Evolutionary conservation across 2,888 invertebrate genomes (phyloP).

Genomic region (Caradrina kadenii): DNA sequence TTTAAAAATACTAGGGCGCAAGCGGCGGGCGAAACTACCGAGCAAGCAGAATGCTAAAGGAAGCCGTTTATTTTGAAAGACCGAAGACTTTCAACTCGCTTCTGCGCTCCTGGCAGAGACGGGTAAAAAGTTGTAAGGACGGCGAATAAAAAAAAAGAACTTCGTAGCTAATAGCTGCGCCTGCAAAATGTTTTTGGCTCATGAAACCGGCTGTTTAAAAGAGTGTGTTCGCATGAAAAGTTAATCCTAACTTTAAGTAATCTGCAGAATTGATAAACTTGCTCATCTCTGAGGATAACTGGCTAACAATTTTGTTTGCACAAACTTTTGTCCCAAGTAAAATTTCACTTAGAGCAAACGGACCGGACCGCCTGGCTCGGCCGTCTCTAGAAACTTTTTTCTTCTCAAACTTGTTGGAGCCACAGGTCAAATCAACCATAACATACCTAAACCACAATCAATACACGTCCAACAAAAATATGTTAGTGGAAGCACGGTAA

Average conservation of each 20-base stretch:
- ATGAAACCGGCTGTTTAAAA: slow-evolving; percentile 64
- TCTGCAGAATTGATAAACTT: slow-evolving; percentile 61
- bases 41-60: slow-evolving; percentile 83
- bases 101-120: slow-evolving; percentile 76
- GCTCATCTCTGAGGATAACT: slow-evolving; percentile 32
- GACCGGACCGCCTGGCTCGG: not conserved
- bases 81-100: slow-evolving; percentile 77
- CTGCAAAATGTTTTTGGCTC: slow-evolving; percentile 75
- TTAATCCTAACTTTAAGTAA: slow-evolving; percentile 57
- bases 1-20: slow-evolving; percentile 89
- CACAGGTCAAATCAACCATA: slow-evolving; percentile 44
- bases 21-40: slow-evolving; percentile 79
- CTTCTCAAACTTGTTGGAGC: slow-evolving; percentile 17
- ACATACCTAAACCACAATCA: slow-evolving; percentile 58
- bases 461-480: slow-evolving; percentile 55
- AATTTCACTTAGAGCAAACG: slow-evolving; percentile 41
- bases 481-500: slow-evolving; percentile 65
- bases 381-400: slow-evolving; percentile 15
- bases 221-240: slow-evolving; percentile 58
- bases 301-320: slow-evolving; percentile 22
- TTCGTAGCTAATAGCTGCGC: slow-evolving; percentile 74
- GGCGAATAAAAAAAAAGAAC: slow-evolving; percentile 71
- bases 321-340: slow-evolving; percentile 44
- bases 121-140: slow-evolving; percentile 80
- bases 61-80: slow-evolving; percentile 88